Base-by-base conservation (phyloP, 2,797 vertebrate species). In the Ibycter americanus region DNA sequence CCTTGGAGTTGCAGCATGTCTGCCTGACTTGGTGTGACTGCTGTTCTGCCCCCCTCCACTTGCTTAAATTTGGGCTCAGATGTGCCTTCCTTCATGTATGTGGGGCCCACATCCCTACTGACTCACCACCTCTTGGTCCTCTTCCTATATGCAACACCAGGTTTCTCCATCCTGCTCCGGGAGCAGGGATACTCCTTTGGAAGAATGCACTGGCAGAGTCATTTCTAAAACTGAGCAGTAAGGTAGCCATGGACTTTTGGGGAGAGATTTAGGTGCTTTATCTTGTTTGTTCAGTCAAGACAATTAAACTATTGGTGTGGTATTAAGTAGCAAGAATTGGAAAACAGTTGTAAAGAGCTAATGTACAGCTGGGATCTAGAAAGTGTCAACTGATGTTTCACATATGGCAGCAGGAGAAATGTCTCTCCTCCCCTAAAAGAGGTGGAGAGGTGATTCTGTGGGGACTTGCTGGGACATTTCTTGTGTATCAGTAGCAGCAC, bases 21-120 rank as follows among this genome's bases (percentile, higher is more conserved):
- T 87, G 51, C 47, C 51, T 66, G 31, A 29, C 32, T 81, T 55
- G 22, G 5, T 12, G 3, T 58, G 34, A n/a, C 58, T 77, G 22
- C 29, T 87, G 18, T 62, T 56, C 36, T 66, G 42, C 15, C 40
- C 40, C 5, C 40, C 40, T 42, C 40, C 6, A 14, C 17, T n/a
- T 77, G 26, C 47, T 66, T 73, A 59, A 80, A 47, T 26, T 54
- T 72, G 32, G n/a, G 16, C 47, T 90, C 55, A 31, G 40, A 38
- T 1, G 0, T 68, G 14, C 9, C 25, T 11, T 6, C 8, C 8
- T 55, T 49, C 4, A 1, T 25, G 11, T 51, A 1, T 4, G 20
- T 62, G 47, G 26, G 23, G 15, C 66, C 22, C 34, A 74, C 40
- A 70, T 86, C 63, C 29, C 38, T 58, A 4, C 42, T 83, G 46